Evolutionary conservation across 1,140 invertebrate genomes (phyloP).

Genomic region (Drosophila bocqueti): DNA sequence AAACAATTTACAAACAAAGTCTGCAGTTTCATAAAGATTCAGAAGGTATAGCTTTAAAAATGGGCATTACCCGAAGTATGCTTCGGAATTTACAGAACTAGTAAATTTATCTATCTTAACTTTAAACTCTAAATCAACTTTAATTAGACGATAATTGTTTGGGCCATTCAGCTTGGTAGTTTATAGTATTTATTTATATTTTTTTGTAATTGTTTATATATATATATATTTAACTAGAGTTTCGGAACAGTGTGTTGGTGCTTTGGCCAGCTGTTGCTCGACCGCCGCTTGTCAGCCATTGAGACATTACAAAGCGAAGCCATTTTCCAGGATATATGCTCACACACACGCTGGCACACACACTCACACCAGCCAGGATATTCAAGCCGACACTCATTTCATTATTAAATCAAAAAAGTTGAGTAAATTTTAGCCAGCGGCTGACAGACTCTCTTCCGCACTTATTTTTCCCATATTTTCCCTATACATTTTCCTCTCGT

Average conservation of each 20-base stretch:
- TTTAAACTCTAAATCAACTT: no score
- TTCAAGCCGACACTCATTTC: slow-evolving; percentile 58
- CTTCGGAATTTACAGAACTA: no score
- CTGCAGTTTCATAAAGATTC: no score
- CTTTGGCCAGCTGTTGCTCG: slow-evolving; percentile 47
- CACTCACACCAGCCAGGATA: background rate
- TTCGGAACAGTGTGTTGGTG: slow-evolving; percentile 17
- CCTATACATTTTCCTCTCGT: slow-evolving; percentile 19
- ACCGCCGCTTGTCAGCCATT: slow-evolving; percentile 46
- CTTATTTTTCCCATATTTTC: slow-evolving; percentile 35
- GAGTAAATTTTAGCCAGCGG: slow-evolving; percentile 71
- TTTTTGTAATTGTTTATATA: background rate
- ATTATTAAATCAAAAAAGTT: slow-evolving; percentile 82
- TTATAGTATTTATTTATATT: no score
- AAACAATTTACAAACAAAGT: no score
- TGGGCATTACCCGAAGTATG: no score
- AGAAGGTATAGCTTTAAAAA: no score
- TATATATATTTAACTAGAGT: background rate
- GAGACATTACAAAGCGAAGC: slow-evolving; percentile 47
- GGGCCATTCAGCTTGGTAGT: background rate
- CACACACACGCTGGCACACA: background rate
- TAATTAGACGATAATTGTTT: background rate
- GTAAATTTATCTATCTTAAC: no score
- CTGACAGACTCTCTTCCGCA: slow-evolving; percentile 19
- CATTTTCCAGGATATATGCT: slow-evolving; percentile 41